Evolutionary conservation across 2,888 invertebrate genomes (phyloP).

Genomic region (Nycteola revayana): DNA sequence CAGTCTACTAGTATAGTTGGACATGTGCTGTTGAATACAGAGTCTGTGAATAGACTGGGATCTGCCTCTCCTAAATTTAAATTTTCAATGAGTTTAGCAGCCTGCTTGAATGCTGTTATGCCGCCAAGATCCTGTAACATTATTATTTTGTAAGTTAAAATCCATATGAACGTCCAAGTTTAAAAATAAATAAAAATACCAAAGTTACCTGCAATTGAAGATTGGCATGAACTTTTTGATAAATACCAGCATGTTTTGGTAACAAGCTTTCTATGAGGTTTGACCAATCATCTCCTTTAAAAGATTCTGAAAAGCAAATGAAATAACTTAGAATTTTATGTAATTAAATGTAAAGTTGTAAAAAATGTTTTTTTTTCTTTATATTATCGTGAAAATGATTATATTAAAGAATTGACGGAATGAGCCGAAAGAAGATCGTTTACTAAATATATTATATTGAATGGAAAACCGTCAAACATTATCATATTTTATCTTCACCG

Average conservation of each 20-base stretch:
- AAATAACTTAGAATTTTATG: no score
- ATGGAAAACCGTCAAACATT: no score
- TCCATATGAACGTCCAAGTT: background rate
- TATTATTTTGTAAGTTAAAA: no score
- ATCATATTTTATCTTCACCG: no score
- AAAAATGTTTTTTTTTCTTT: no score
- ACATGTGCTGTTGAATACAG: slow-evolving; percentile 70
- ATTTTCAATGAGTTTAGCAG: slow-evolving; percentile 64
- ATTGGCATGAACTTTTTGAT: slow-evolving; percentile 71
- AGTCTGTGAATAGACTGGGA: slow-evolving; percentile 67
- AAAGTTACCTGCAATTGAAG: slow-evolving; percentile 68
- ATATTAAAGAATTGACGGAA: no score
- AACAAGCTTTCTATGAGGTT: slow-evolving; percentile 77
- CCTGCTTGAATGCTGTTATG: slow-evolving; percentile 68
- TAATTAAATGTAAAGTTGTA: no score
- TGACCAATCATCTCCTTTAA: slow-evolving; percentile 83
- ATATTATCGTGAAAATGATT: no score
- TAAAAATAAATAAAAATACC: background rate
- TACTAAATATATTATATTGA: no score
- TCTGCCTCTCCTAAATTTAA: slow-evolving; percentile 72
- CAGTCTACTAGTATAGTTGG: slow-evolving; percentile 73
- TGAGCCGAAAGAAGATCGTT: no score
- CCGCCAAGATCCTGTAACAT: slow-evolving; percentile 77
- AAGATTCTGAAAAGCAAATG: slow-evolving; percentile 68
- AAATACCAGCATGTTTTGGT: slow-evolving; percentile 77